Conservation (phyloP, 2,113 vertebrate genomes). For the Athene cunicularia region DNA sequence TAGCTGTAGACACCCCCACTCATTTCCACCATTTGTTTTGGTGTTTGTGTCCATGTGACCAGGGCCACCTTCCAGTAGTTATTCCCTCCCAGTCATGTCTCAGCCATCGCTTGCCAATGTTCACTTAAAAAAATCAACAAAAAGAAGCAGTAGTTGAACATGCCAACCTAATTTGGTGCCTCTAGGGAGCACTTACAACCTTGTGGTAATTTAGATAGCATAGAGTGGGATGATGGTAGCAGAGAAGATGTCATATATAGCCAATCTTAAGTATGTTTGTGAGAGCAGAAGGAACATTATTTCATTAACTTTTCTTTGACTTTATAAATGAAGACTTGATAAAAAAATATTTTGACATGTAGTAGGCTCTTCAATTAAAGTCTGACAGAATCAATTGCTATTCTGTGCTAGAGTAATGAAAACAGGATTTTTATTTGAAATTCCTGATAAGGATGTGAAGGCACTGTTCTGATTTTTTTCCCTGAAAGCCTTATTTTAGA, state of each 20-base stretch:
- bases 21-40: neutral
- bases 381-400: conserved; percentile 53
- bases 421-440: conserved; percentile 63
- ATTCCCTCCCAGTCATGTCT: neutral
- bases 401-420: conserved; percentile 44
- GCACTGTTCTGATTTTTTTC: neutral
- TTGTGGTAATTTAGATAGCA: neutral
- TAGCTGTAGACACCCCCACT: neutral
- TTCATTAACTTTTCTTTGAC: neutral
- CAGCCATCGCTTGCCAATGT: neutral
- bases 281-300: neutral
- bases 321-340: conserved; percentile 38
- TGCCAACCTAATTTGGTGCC: neutral
- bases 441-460: conserved; percentile 30
- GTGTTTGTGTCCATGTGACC: neutral
- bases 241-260: neutral
- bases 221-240: neutral
- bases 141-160: neutral
- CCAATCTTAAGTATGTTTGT: neutral
- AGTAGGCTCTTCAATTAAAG: conserved; percentile 44
- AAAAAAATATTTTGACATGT: conserved; percentile 48
- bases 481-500: conserved; percentile 38
- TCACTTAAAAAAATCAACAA: neutral
- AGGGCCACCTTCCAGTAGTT: neutral
- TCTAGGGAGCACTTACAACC: neutral